Evolutionary conservation across 2,888 invertebrate species (phyloP).

Genomic region (Celastrina argiolus): DNA sequence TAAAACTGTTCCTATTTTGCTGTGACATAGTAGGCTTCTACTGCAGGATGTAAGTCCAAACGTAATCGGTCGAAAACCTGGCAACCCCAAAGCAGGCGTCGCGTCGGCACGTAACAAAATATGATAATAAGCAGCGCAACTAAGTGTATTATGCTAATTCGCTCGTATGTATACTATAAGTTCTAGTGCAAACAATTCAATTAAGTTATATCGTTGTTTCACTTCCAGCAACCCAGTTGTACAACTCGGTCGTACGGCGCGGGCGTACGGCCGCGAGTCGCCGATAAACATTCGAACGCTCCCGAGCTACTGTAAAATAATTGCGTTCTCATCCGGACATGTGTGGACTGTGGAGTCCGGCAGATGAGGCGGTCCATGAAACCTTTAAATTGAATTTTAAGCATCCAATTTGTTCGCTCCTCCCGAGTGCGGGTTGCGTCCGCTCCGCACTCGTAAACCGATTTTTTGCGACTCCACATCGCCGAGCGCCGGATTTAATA

Average conservation of each 20-base stretch:
- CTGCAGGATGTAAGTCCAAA: background rate
- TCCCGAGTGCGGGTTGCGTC: conserved; percentile 36
- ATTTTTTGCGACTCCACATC: conserved; percentile 56
- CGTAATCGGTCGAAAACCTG: background rate
- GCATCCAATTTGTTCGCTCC: conserved; percentile 73
- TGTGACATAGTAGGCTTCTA: no score
- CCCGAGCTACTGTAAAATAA: conserved; percentile 60
- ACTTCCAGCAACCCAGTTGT: conserved; percentile 8
- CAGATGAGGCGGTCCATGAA: conserved; percentile 75
- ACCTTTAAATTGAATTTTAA: conserved; percentile 78
- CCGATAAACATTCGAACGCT: conserved; percentile 52
- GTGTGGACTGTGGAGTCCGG: conserved; percentile 52
- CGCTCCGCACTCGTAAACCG: conserved; percentile 59
- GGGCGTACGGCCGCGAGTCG: conserved; percentile 1
- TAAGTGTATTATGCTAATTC: conserved; percentile 7
- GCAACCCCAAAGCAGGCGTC: background rate
- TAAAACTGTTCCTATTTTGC: no score
- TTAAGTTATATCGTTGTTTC: conserved; percentile 19
- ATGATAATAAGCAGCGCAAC: conserved; percentile 1
- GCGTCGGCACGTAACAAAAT: conserved; percentile 1
- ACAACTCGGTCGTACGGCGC: conserved; percentile 4
- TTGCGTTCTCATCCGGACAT: conserved; percentile 63
- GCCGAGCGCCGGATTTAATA: conserved; percentile 53
- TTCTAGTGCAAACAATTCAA: conserved; percentile 17
- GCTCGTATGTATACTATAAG: background rate